These are phyloP conservation scores for Typhlichthys eigenmanni DNA, from an alignment of 2,797 vertebrate genomes.

Conservation along the genomic window DNA sequence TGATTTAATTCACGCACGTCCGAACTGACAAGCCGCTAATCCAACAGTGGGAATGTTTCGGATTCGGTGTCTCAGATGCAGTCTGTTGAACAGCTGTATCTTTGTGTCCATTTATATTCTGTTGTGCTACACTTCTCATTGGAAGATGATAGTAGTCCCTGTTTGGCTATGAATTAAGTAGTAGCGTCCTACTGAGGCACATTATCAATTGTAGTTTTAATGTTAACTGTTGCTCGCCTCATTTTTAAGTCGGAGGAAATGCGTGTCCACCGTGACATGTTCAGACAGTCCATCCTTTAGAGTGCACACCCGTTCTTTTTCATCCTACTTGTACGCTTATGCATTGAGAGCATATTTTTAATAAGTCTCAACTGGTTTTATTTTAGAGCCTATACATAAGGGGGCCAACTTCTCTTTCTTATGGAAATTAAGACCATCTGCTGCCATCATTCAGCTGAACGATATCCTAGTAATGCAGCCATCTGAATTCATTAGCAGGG, in stretches of 20 bases:
- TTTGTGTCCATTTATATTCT: conserved; percentile 27
- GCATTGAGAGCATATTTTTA: conserved; percentile 62
- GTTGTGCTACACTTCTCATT: conserved; percentile 27
- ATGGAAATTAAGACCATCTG: conserved; percentile 80
- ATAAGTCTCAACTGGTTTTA: conserved; percentile 75
- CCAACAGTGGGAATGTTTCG: not conserved
- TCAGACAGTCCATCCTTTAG: conserved; percentile 51
- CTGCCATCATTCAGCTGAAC: conserved; percentile 73
- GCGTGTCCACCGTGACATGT: conserved; percentile 44
- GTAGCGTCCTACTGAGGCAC: conserved; percentile 24
- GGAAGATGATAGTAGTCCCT: conserved; percentile 2
- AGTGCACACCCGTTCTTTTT: conserved; percentile 45
- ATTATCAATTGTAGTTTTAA: conserved; percentile 28
- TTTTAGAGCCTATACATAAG: conserved; percentile 72
- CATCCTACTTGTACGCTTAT: conserved; percentile 47
- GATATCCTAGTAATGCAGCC: conserved; percentile 75
- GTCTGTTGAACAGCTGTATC: conserved; percentile 13
- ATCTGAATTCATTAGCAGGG: conserved; percentile 77
- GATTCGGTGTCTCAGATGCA: conserved; percentile 7
- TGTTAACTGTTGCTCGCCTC: conserved; percentile 8
- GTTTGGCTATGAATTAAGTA: conserved; percentile 26
- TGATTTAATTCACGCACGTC: conserved; percentile 52
- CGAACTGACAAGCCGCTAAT: too few relatives aligned
- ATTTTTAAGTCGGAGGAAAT: conserved; percentile 26
- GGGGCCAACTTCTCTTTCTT: conserved; percentile 77